Base-by-base conservation (phyloP, 2,888 invertebrate genomes). In the Pseudanteris insignis region DNA sequence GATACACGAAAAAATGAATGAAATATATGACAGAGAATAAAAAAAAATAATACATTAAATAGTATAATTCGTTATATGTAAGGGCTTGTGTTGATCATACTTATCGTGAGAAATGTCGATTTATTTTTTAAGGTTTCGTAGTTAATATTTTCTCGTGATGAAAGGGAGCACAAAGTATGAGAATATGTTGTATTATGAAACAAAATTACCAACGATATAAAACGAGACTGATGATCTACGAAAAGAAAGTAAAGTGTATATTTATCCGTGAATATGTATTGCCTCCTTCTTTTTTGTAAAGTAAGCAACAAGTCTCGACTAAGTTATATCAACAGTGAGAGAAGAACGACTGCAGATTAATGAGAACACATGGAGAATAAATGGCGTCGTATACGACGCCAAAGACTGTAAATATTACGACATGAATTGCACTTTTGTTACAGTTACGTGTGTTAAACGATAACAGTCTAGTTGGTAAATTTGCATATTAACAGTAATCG, bases 311-410 rank as follows among this genome's bases (percentile, higher is more conserved):
- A 51, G 50, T 44, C 62, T 46, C 51, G 55, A 41, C 36, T n/a
- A 50, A 62, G 38, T 57, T 62, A 62, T 50, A 50, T 57, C 46
- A 41, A 62, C 62, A 51, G 57, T 62, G 62, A 62, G 62, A 62
- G 62, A 62, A 47, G 61, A 55, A 55, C 55, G 61, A 61, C 61
- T 62, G 51, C 40, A 54, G 43, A 54, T 29, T 37, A 54, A 48
- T 47, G 43, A 48, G 34, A 57, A 29, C 50, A 46, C 51, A 43
- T 53, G 46, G 47, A 51, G 40, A 51, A 62, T 54, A 38, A 30
- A 15, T 32, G 50, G 28, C 18, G 60, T 43, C 13, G 13, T n/a
- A 26, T 33, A 25, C 24, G 8, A 37, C 44, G 26, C 12, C 54
- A n/a, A 9, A 2, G 24, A 51, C 57, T 62, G 62, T 62, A 62